Evolutionary conservation across 2,888 invertebrate genomes (phyloP), one percentile per base, ranked within the genome.

Genomic region (Heliconius charithonia): DNA sequence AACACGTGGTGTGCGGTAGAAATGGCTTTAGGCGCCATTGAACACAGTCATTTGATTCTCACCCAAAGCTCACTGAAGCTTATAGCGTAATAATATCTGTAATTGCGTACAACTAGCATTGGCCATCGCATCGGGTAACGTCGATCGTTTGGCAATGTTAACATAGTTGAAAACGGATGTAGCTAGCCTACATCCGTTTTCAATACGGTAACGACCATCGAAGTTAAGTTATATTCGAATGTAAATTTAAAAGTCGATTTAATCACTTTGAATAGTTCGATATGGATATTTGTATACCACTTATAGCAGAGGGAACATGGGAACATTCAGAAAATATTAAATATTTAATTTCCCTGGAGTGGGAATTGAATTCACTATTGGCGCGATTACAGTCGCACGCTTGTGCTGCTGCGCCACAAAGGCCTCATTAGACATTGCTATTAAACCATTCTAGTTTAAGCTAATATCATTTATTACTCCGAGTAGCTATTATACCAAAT

Each of bases 11-110:
- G 80, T 81, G 82, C 75, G 84, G 82, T 82, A 77, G 75, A 73
- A 83, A 82, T 81, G 81, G 78, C 80, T 80, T 78, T 79, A 79
- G 66, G 79, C 75, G 75, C 66, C 77, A 80, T 80, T 79, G 80
- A 77, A 84, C 83, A 82, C 79, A 82, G 83, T 81, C 79, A 83
- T 85, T 85, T 85, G 84, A 83, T 83, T 75, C 82, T 75, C 80
- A 81, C 83, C 84, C 84, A 85, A 83, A 81, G 82, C 83, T 41
- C 71, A 82, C 80, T 76, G 81, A 45, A 78, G 70, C 79, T 84
- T 82, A 83, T 82, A 76, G 83, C 81, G 75, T 80, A 81, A 80
- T 83, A 82, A 83, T 82, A 82, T 81, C 76, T 81, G 78, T 77
- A 78, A 82, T 83, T 82, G 77, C 80, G 69, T 79, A 71, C 79